Conservation (phyloP, 2,797 vertebrate genomes). For the Clarias pachynema region DNA sequence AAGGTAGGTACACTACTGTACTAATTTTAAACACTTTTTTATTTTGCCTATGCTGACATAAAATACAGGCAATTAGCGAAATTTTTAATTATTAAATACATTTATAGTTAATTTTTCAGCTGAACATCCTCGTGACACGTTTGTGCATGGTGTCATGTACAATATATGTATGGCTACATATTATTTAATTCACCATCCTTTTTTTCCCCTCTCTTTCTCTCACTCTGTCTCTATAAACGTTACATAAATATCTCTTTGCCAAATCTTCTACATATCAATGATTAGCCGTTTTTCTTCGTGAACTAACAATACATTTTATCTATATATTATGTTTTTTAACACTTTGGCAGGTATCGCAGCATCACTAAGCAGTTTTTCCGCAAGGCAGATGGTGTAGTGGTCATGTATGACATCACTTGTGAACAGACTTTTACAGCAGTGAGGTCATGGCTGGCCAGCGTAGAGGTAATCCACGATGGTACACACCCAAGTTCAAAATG, state of each 20-base stretch:
- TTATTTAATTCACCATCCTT: too few species aligned
- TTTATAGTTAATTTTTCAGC: background rate
- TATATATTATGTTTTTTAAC: background rate
- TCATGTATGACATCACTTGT: conserved; percentile 90
- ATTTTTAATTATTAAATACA: too few species aligned
- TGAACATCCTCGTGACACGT: background rate
- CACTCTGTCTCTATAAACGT: background rate
- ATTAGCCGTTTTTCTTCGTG: background rate
- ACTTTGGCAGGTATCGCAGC: conserved; percentile 83
- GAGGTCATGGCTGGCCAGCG: conserved; percentile 86
- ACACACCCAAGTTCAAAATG: too few species aligned
- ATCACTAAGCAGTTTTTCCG: conserved; percentile 96
- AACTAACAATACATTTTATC: background rate
- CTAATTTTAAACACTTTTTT: background rate
- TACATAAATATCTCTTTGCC: background rate
- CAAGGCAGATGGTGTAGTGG: conserved; percentile 88
- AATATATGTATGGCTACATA: background rate
- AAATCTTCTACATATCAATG: background rate
- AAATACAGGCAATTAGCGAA: too few species aligned
- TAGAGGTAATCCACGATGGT: conserved; percentile 77
- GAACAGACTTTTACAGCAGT: conserved; percentile 85
- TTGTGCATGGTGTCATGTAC: background rate
- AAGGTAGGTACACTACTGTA: conserved; percentile 70
- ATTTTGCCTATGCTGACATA: background rate
- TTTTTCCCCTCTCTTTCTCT: background rate